A percentile compares a stretch with the other conserved stretches of the same genome.
Conservation (phyloP, 2,888 invertebrate genomes). For the Cantharis lateralis region DNA sequence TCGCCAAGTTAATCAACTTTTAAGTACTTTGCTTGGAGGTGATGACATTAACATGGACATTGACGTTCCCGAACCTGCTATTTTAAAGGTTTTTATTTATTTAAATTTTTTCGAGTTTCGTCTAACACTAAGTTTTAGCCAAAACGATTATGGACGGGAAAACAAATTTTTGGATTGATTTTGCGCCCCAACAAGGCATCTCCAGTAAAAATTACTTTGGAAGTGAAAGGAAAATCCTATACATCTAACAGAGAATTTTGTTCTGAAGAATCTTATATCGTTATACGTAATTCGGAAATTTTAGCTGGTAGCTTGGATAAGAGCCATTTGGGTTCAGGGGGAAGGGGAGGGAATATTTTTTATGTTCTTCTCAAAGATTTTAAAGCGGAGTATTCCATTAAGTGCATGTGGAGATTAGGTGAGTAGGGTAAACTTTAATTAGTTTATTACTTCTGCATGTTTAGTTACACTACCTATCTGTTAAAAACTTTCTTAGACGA, state of each 20-base stretch:
- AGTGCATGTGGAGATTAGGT: slow-evolving; percentile 87
- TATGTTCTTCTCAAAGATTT: slow-evolving; percentile 92
- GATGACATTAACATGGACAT: slow-evolving; percentile 74
- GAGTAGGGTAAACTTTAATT: too few relatives aligned
- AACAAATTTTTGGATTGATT: slow-evolving; percentile 87
- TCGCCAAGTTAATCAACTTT: slow-evolving; percentile 79
- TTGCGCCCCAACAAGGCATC: slow-evolving; percentile 82
- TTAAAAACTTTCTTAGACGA: too few relatives aligned
- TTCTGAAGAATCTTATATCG: slow-evolving; percentile 88
- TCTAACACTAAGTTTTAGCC: slow-evolving; percentile 61
- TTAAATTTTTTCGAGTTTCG: neutral
- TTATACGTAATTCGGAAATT: slow-evolving; percentile 91
- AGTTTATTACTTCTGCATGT: too few relatives aligned
- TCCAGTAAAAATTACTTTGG: slow-evolving; percentile 83
- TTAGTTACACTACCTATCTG: too few relatives aligned
- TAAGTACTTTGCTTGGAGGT: slow-evolving; percentile 79
- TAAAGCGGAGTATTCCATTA: slow-evolving; percentile 85
- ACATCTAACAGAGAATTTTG: slow-evolving; percentile 84
- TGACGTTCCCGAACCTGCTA: slow-evolving; percentile 88
- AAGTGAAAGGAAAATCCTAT: slow-evolving; percentile 91
- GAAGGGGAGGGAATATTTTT: slow-evolving; percentile 90
- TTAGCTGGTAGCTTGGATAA: slow-evolving; percentile 96
- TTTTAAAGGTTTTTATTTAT: slow-evolving; percentile 67
- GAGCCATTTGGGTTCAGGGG: slow-evolving; percentile 91
- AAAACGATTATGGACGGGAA: slow-evolving; percentile 90